These are phyloP conservation scores for Nansenia antarctica DNA, from an alignment of 2,113 vertebrate genomes.

Conservation along the genomic window DNA sequence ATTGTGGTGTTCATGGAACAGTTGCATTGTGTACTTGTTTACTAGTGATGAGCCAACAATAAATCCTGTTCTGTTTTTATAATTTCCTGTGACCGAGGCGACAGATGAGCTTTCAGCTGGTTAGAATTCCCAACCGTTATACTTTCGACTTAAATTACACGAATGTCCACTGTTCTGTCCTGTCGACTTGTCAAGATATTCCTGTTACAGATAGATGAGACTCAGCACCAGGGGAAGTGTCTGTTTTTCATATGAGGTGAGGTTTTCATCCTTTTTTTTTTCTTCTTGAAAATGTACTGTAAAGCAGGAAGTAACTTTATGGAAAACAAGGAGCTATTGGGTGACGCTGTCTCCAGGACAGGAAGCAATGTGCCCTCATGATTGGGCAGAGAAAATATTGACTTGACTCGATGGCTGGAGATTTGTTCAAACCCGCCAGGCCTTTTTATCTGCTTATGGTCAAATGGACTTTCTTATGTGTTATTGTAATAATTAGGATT, in stretches of 20 bases:
- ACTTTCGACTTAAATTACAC: slow-evolving; percentile 15
- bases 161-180: slow-evolving; percentile 5
- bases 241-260: slow-evolving; percentile 11
- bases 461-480: slow-evolving; percentile 35
- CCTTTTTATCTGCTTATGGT: slow-evolving; percentile 34
- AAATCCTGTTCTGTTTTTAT: slow-evolving; percentile 19
- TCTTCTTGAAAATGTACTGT: slow-evolving; percentile 31
- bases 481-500: slow-evolving; percentile 65
- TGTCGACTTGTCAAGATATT: neutral
- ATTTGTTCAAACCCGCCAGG: slow-evolving; percentile 44
- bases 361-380: slow-evolving; percentile 67
- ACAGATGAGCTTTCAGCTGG: slow-evolving; percentile 13
- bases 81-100: slow-evolving; percentile 13
- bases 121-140: slow-evolving; percentile 6
- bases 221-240: neutral
- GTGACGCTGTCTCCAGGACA: slow-evolving; percentile 59
- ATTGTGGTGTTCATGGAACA: slow-evolving; percentile 15
- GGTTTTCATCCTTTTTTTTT: slow-evolving; percentile 8
- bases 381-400: slow-evolving; percentile 75
- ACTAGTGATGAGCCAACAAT: slow-evolving; percentile 6
- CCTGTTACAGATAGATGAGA: slow-evolving; percentile 7
- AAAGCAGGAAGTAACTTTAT: slow-evolving; percentile 64
- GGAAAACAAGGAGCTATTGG: slow-evolving; percentile 61
- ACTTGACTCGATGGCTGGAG: slow-evolving; percentile 59
- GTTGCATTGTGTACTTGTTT: slow-evolving; percentile 14